Percentiles rank a stretch among this genome's conserved stretches.
These are phyloP conservation scores for Melanotaenia pygmaea DNA, from an alignment of 2,797 vertebrate genomes.

Conservation along the genomic window DNA sequence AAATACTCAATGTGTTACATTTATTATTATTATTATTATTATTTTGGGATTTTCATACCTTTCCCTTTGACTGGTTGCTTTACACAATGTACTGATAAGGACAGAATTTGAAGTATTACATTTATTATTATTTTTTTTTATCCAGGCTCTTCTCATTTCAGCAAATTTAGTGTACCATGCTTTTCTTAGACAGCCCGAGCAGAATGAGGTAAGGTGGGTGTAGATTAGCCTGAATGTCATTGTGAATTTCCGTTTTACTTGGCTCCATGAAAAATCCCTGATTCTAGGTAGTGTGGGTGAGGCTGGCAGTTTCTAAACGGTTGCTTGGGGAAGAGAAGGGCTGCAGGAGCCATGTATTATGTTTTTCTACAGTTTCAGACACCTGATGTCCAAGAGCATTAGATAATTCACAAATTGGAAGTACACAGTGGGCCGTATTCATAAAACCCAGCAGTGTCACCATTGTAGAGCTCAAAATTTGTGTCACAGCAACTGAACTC, in stretches of 20 bases:
- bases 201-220: slow-evolving; percentile 83
- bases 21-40: not conserved
- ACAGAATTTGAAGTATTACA: slow-evolving; percentile 45
- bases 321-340: slow-evolving; percentile 54
- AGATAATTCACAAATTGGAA: slow-evolving; percentile 59
- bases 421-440: slow-evolving; percentile 47
- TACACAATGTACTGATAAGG: slow-evolving; percentile 51
- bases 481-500: slow-evolving; percentile 56
- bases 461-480: slow-evolving; percentile 50
- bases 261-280: slow-evolving; percentile 55
- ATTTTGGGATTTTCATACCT: slow-evolving; percentile 23
- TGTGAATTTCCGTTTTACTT: slow-evolving; percentile 66
- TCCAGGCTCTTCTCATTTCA: slow-evolving; percentile 60
- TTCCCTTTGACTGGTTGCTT: slow-evolving; percentile 32
- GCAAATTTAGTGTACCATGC: slow-evolving; percentile 64
- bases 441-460: slow-evolving; percentile 51
- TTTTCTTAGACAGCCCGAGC: slow-evolving; percentile 70
- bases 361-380: slow-evolving; percentile 29
- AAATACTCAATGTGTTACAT: slow-evolving; percentile 31
- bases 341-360: slow-evolving; percentile 47
- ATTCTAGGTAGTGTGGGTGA: slow-evolving; percentile 61
- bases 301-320: slow-evolving; percentile 54
- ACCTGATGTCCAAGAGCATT: slow-evolving; percentile 60
- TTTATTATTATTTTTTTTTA: slow-evolving; percentile 39
- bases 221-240: slow-evolving; percentile 76